A percentile compares a stretch with the other conserved stretches of the same genome.
Conservation (phyloP, 2,797 vertebrate species). For the Cynodonichthys magdalenae region DNA sequence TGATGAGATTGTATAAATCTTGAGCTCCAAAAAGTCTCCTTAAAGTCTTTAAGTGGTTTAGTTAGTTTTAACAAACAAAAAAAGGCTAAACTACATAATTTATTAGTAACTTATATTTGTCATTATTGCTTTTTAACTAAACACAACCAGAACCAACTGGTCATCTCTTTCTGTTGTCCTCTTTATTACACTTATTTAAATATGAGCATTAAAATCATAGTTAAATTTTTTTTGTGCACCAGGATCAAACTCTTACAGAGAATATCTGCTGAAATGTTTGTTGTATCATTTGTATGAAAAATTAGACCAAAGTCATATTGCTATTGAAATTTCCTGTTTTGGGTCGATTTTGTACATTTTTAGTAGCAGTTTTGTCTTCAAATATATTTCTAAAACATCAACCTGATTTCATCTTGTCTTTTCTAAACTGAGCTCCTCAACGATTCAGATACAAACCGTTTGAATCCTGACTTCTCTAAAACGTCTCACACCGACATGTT, state of each 20-base stretch:
- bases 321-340: slow-evolving; percentile 46
- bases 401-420: slow-evolving; percentile 6
- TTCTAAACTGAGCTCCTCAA: not conserved
- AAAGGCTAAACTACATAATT: not conserved
- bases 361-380: slow-evolving; percentile 44
- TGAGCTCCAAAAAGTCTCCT: not conserved
- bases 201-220: not conserved
- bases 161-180: not conserved
- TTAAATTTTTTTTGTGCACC: not conserved
- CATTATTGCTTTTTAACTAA: slow-evolving; percentile 1
- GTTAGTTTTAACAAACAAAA: not conserved
- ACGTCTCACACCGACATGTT: not conserved
- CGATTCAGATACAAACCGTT: no score
- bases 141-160: slow-evolving; percentile 1
- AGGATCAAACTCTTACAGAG: no score
- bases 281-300: slow-evolving; percentile 7
- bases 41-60: not conserved
- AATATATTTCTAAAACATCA: slow-evolving; percentile 49
- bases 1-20: not conserved
- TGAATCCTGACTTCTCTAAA: not conserved
- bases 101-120: not conserved
- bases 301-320: slow-evolving; percentile 14
- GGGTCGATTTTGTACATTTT: slow-evolving; percentile 54
- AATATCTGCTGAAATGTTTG: no score
- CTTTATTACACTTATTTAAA: slow-evolving; percentile 1